Evolutionary conservation across 2,113 vertebrate species (phyloP).

Genomic region (Peromyscus leucopus): DNA sequence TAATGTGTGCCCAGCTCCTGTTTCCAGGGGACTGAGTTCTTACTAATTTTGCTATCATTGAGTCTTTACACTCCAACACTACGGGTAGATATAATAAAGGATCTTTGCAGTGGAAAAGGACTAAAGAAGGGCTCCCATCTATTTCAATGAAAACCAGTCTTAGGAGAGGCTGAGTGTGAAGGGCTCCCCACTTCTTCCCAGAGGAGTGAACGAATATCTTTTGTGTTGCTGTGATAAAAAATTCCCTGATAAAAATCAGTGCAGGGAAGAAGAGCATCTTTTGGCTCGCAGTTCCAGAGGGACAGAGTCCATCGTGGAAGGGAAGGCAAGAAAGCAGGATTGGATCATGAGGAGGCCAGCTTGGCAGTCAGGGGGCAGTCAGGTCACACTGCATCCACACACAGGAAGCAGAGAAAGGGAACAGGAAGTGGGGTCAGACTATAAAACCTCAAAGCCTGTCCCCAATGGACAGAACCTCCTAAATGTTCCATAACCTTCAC

Average conservation of each 20-base stretch:
- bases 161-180: neutral
- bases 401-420: neutral
- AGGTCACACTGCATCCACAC: neutral
- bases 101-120: neutral
- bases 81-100: neutral
- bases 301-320: neutral
- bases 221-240: too few species aligned
- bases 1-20: rapidly evolving
- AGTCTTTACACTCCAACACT: neutral
- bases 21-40: neutral
- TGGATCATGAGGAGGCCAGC: neutral
- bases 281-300: too few species aligned
- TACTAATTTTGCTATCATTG: neutral
- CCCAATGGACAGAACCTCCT: neutral
- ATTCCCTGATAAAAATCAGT: neutral
- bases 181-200: neutral
- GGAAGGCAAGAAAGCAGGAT: neutral
- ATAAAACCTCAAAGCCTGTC: neutral
- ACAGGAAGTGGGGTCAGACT: neutral
- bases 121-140: neutral
- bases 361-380: neutral
- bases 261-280: neutral
- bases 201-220: neutral
- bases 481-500: too few species aligned
- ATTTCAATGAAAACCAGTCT: neutral